Conservation (phyloP, 2,113 vertebrate species). For the Chloebia gouldiae region DNA sequence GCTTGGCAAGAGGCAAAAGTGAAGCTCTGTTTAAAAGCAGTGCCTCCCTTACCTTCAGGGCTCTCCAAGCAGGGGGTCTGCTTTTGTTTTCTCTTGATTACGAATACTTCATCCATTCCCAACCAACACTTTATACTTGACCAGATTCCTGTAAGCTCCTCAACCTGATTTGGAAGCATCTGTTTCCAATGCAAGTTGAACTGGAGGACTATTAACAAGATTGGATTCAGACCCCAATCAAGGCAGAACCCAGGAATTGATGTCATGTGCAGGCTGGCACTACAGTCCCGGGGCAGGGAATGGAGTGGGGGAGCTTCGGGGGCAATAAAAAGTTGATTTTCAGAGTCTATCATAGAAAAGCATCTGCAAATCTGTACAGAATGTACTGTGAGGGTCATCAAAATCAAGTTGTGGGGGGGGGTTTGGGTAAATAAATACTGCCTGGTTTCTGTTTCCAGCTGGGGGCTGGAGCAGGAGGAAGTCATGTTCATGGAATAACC, state of each 20-base stretch:
- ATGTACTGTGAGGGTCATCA: slow-evolving; percentile 21
- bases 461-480: neutral
- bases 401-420: neutral
- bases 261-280: slow-evolving; percentile 55
- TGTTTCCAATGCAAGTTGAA: slow-evolving; percentile 71
- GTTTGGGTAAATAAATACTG: slow-evolving; percentile 27
- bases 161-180: slow-evolving; percentile 68
- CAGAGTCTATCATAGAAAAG: neutral
- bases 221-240: slow-evolving; percentile 73
- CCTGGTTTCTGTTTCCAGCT: slow-evolving; percentile 36
- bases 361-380: slow-evolving; percentile 33
- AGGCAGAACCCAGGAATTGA: slow-evolving; percentile 65
- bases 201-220: slow-evolving; percentile 65
- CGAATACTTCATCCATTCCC: slow-evolving; percentile 39
- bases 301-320: neutral
- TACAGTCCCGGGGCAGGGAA: neutral
- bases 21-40: neutral
- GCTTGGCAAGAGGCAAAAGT: slow-evolving; percentile 8
- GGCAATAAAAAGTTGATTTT: slow-evolving; percentile 23
- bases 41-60: slow-evolving; percentile 43
- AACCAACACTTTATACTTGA: slow-evolving; percentile 1
- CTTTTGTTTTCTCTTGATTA: slow-evolving; percentile 56
- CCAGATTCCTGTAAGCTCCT: slow-evolving; percentile 31
- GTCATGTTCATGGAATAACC: neutral
- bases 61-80: slow-evolving; percentile 55